These are phyloP conservation scores for Pelodytes ibericus DNA, from an alignment of 2,797 vertebrate genomes.

Conservation along the genomic window DNA sequence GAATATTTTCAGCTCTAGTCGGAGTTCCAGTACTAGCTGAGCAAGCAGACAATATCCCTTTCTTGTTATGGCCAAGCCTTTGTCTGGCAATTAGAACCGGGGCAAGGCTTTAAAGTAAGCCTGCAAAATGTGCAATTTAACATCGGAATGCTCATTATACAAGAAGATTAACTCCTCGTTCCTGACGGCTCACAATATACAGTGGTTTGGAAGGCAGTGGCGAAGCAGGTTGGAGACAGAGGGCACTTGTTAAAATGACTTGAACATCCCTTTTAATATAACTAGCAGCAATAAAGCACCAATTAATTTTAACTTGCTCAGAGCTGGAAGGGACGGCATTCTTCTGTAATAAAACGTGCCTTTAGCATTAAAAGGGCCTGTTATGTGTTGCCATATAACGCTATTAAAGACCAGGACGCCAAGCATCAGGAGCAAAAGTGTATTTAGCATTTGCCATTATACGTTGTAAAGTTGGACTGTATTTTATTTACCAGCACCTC, in stretches of 20 bases:
- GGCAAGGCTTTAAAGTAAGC: neutral
- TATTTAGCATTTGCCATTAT: too few relatives aligned
- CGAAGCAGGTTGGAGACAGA: neutral
- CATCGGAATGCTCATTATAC: neutral
- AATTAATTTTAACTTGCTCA: slow-evolving; percentile 11
- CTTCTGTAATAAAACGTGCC: slow-evolving; percentile 17
- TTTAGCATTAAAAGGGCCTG: neutral
- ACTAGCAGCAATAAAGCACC: slow-evolving; percentile 17
- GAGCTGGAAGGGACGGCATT: slow-evolving; percentile 17
- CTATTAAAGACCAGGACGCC: neutral
- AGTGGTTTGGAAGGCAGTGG: neutral
- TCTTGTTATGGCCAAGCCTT: slow-evolving; percentile 6
- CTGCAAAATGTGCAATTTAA: neutral
- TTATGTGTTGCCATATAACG: neutral
- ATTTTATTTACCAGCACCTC: too few relatives aligned
- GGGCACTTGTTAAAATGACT: slow-evolving; percentile 31
- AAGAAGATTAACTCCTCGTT: neutral
- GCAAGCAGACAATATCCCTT: neutral
- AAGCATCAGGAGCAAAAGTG: too few relatives aligned
- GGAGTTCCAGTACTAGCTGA: neutral
- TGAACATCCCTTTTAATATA: slow-evolving; percentile 14
- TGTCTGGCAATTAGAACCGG: neutral
- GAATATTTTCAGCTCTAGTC: neutral
- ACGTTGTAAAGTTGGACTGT: too few relatives aligned
- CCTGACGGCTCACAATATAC: neutral